Conservation (phyloP, 1,140 invertebrate genomes). For the Tigriopus japonicus region DNA sequence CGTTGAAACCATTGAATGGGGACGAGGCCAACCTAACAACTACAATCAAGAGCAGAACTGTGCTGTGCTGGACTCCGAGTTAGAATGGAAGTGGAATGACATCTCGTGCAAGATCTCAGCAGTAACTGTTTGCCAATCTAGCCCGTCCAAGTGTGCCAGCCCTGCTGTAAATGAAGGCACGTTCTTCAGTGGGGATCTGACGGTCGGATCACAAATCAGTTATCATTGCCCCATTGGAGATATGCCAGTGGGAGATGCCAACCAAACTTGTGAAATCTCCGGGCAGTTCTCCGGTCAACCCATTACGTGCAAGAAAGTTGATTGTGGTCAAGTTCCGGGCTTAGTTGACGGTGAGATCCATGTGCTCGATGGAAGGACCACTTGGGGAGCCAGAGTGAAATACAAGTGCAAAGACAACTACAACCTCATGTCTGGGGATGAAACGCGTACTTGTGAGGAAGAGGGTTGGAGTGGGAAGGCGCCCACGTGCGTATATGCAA, state of each 20-base stretch:
- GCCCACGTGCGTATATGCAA: conserved; percentile 10
- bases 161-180: conserved; percentile 21
- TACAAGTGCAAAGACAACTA: conserved; percentile 67
- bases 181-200: conserved; percentile 68
- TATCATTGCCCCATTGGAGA: conserved; percentile 66
- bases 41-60: conserved; percentile 89
- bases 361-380: conserved; percentile 29
- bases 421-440: conserved; percentile 33
- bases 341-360: conserved; percentile 10
- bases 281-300: conserved; percentile 61
- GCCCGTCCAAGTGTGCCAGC: conserved; percentile 4
- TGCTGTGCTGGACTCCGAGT: conserved; percentile 67
- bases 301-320: conserved; percentile 72
- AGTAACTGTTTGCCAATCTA: conserved; percentile 9
- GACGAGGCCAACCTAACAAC: conserved; percentile 81
- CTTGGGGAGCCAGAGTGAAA: conserved; percentile 47
- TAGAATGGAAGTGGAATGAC: conserved; percentile 82
- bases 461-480: conserved; percentile 11
- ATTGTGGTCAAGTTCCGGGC: conserved; percentile 48
- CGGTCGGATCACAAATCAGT: conserved; percentile 38
- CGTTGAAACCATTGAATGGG: conserved; percentile 37
- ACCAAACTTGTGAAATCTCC: conserved; percentile 42
- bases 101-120: conserved; percentile 60
- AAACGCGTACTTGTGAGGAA: conserved; percentile 10
- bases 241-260: conserved; percentile 49